phyloP scores from a whole-genome alignment of 1,140 invertebrate species.

The Trichonephila inaurata region DNA sequence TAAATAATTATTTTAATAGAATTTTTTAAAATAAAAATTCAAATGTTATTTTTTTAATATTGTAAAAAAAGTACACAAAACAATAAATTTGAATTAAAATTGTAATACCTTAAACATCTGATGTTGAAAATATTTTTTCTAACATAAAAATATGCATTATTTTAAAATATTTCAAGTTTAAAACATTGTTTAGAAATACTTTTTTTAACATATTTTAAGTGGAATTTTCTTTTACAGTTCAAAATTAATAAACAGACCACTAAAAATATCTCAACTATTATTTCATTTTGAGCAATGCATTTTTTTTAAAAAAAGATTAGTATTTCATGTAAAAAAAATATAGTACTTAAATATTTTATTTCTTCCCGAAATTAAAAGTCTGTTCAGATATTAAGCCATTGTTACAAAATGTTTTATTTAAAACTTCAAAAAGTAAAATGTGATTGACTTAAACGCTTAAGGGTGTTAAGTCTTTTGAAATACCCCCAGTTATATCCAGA shows the following conservation, averaged over 20 bases:
- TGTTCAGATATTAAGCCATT: background rate
- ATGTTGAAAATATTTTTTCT: background rate
- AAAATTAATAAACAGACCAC: background rate
- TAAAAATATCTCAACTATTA: background rate
- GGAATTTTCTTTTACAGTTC: background rate
- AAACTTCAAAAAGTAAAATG: background rate
- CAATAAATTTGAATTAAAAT: background rate
- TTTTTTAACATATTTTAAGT: background rate
- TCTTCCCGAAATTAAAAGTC: background rate
- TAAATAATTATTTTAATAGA: background rate
- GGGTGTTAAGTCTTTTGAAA: background rate
- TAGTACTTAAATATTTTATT: background rate
- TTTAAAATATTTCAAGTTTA: background rate
- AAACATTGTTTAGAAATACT: background rate
- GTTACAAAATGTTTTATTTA: background rate
- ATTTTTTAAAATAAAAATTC: background rate
- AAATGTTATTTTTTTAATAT: background rate
- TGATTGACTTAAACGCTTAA: background rate
- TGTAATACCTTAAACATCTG: background rate
- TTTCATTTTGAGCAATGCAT: background rate
- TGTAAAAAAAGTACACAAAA: background rate
- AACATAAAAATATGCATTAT: background rate
- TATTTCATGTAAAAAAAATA: background rate
- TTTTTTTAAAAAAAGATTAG: background rate
- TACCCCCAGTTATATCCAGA: background rate